phyloP scores from a whole-genome alignment of 2,888 invertebrate species.

The Ectemnius cavifrons region DNA sequence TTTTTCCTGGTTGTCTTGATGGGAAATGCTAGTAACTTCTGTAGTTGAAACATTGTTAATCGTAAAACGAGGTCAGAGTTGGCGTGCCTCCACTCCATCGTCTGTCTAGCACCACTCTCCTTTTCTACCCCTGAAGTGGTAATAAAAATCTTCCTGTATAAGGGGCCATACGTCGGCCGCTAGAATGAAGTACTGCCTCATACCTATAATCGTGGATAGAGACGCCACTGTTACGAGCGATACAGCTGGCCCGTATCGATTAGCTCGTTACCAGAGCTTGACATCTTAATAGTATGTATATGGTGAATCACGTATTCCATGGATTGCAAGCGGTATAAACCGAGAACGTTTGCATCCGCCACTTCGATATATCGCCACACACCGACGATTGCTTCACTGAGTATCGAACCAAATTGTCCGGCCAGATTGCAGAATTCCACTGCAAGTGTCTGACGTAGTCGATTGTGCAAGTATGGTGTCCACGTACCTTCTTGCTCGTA shows the following conservation, averaged over 20 bases:
- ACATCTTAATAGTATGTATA: constrained; percentile 44
- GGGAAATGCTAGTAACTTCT: no score
- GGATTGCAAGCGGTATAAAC: constrained; percentile 37
- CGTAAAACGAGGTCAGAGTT: no score
- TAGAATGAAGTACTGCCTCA: no score
- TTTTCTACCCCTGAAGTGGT: no score
- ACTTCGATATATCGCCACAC: constrained; percentile 41
- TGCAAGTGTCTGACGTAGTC: constrained; percentile 47
- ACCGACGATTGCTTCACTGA: constrained; percentile 52
- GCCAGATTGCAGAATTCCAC: no score
- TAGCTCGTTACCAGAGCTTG: constrained; percentile 32
- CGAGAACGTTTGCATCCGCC: constrained; percentile 30
- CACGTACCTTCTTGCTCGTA: constrained; percentile 22
- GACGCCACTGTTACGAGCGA: constrained; percentile 12
- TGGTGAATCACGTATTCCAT: constrained; percentile 43
- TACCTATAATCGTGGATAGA: background rate
- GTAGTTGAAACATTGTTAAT: no score
- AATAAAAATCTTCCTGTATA: no score
- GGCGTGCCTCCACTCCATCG: no score
- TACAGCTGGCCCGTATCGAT: constrained; percentile 26
- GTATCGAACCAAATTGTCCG: constrained; percentile 18
- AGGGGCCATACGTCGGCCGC: no score
- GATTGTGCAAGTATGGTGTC: constrained; percentile 26
- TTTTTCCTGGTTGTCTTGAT: no score
- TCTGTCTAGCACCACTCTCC: no score